These are phyloP conservation scores for Barbus barbus DNA, from an alignment of 2,113 vertebrate species.

Conservation along the genomic window DNA sequence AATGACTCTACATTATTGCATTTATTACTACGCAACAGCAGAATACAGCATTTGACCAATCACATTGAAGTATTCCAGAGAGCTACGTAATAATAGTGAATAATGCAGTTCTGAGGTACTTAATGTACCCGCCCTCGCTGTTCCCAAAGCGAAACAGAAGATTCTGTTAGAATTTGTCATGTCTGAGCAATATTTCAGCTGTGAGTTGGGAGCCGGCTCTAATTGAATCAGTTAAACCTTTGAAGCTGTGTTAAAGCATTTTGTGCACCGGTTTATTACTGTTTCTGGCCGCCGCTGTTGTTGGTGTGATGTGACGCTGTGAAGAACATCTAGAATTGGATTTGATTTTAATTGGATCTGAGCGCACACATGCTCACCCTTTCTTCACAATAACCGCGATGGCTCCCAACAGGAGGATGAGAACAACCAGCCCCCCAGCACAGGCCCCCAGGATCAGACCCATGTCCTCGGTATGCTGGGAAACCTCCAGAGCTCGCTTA, in stretches of 20 bases:
- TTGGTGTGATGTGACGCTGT: background rate
- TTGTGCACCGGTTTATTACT: background rate
- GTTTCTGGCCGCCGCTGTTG: background rate
- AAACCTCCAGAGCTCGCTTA: slow-evolving; percentile 87
- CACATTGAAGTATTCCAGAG: background rate
- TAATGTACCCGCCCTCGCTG: background rate
- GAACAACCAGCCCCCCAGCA: slow-evolving; percentile 85
- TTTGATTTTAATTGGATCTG: background rate
- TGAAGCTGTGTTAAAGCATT: background rate
- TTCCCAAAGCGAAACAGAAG: background rate
- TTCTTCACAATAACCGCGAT: slow-evolving; percentile 89
- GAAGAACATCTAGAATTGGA: background rate
- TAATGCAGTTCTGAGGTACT: background rate
- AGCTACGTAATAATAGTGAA: background rate
- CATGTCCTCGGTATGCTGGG: slow-evolving; percentile 93
- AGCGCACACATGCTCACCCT: slow-evolving; percentile 78
- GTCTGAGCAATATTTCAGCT: background rate
- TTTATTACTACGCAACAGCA: background rate
- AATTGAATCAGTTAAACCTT: background rate
- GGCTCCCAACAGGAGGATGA: slow-evolving; percentile 89
- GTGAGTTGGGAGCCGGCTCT: background rate
- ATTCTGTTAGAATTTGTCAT: background rate
- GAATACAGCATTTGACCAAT: background rate
- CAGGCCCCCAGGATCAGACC: slow-evolving; percentile 93
- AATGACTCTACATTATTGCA: too few species aligned